phyloP scores from a whole-genome alignment of 2,888 invertebrate species.

The Spodoptera picta region DNA sequence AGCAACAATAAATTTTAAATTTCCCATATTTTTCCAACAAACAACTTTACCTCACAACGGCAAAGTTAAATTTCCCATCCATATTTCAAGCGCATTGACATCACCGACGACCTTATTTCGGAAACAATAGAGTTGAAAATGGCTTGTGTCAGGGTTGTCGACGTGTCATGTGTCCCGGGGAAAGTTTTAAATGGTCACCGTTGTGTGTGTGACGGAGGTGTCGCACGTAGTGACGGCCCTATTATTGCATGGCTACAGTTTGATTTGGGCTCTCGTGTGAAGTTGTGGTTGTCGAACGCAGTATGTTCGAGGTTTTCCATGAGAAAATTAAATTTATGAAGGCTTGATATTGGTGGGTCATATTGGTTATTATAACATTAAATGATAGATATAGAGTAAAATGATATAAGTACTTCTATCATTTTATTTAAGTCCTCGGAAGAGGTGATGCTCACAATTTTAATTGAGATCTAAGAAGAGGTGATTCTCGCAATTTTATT shows the following conservation, averaged over 20 bases:
- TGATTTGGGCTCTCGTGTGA: slow-evolving; percentile 53
- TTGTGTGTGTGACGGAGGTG: slow-evolving; percentile 74
- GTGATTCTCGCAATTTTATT: too few relatives aligned
- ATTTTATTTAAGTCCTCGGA: too few relatives aligned
- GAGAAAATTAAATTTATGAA: background rate
- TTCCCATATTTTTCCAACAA: slow-evolving; percentile 14
- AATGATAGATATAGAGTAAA: too few relatives aligned
- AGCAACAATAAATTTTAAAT: slow-evolving; percentile 4
- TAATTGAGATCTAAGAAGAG: too few relatives aligned
- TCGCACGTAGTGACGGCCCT: slow-evolving; percentile 70
- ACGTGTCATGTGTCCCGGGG: slow-evolving; percentile 45
- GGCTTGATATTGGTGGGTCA: too few relatives aligned
- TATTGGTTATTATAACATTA: too few relatives aligned
- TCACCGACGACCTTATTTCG: slow-evolving; percentile 12
- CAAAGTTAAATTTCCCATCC: slow-evolving; percentile 26
- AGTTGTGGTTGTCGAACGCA: slow-evolving; percentile 23
- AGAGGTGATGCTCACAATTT: too few relatives aligned
- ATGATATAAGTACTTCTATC: too few relatives aligned
- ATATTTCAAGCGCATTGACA: slow-evolving; percentile 16
- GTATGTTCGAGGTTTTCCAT: background rate
- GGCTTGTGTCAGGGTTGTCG: slow-evolving; percentile 23
- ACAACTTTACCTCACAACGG: slow-evolving; percentile 14
- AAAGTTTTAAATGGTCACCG: slow-evolving; percentile 78
- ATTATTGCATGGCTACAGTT: slow-evolving; percentile 70
- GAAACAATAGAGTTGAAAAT: slow-evolving; percentile 34